These are phyloP conservation scores for Macaria notata DNA, from an alignment of 2,888 invertebrate species.

Conservation along the genomic window DNA sequence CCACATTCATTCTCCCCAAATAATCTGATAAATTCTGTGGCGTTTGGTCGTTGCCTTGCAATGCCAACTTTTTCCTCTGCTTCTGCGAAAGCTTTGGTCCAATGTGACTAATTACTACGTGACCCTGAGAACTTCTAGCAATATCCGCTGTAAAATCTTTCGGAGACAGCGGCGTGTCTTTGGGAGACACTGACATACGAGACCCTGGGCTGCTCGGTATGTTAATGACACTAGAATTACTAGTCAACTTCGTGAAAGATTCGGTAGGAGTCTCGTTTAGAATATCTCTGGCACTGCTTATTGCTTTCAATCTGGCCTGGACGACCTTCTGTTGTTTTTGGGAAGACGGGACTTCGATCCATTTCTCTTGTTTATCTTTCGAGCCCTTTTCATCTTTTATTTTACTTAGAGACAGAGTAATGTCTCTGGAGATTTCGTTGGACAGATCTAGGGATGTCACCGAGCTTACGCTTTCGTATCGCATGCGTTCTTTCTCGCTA, in stretches of 20 bases:
- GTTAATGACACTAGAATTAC: conserved; percentile 54
- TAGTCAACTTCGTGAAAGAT: conserved; percentile 64
- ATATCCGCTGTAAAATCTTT: conserved; percentile 36
- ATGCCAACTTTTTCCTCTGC: conserved; percentile 82
- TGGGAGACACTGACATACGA: conserved; percentile 63
- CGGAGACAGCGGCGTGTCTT: conserved; percentile 46
- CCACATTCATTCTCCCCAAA: conserved; percentile 51
- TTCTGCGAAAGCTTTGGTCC: conserved; percentile 85
- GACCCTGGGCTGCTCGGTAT: conserved; percentile 46
- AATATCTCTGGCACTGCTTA: conserved; percentile 64
- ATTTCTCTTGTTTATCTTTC: conserved; percentile 59
- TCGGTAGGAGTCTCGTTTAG: conserved; percentile 60
- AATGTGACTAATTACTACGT: conserved; percentile 64
- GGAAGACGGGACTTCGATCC: conserved; percentile 71
- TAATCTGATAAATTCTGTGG: conserved; percentile 56
- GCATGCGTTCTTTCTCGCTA: conserved; percentile 69
- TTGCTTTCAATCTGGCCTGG: conserved; percentile 74
- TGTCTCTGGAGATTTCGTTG: conserved; percentile 62
- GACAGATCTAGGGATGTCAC: conserved; percentile 68
- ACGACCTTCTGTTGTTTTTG: conserved; percentile 76
- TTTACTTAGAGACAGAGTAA: conserved; percentile 65
- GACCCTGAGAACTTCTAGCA: conserved; percentile 58
- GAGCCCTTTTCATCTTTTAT: conserved; percentile 59
- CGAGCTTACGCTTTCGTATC: conserved; percentile 69
- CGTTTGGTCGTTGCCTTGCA: conserved; percentile 61